Conservation (phyloP, 92 coral and sea anemone genomes). For the Umimayanthus kanabou region DNA sequence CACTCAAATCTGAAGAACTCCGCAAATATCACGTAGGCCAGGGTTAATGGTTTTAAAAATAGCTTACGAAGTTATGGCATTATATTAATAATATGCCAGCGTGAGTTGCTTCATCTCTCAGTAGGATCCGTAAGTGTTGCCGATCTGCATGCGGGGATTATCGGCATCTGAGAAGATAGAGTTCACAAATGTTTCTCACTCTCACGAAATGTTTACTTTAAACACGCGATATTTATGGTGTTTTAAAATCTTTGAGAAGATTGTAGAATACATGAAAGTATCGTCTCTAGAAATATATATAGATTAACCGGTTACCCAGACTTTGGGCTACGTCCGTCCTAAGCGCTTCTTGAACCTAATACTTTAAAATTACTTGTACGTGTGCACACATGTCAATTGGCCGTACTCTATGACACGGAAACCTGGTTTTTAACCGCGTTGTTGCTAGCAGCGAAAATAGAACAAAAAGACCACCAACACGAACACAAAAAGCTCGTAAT, state of each 20-base stretch:
- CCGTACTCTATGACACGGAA: neutral
- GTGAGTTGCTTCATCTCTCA: neutral
- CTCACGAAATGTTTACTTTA: conserved; percentile 28
- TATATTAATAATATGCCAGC: neutral
- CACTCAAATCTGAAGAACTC: neutral
- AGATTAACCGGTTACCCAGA: neutral
- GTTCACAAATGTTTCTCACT: neutral
- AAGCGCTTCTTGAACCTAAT: neutral
- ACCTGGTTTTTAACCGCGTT: neutral
- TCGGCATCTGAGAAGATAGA: neutral
- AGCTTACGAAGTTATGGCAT: neutral
- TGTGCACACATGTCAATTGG: neutral
- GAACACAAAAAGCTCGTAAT: neutral
- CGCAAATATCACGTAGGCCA: neutral
- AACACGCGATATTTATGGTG: neutral
- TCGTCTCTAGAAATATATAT: neutral
- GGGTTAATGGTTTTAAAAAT: neutral
- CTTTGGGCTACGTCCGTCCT: neutral
- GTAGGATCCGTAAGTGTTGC: neutral
- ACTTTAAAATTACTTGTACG: neutral
- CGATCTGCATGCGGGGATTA: neutral
- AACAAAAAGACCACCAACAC: neutral
- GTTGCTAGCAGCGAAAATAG: neutral
- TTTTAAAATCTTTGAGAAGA: neutral
- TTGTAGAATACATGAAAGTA: neutral